Conservation (phyloP, 2,797 vertebrate genomes). For the Siniperca scherzeri region DNA sequence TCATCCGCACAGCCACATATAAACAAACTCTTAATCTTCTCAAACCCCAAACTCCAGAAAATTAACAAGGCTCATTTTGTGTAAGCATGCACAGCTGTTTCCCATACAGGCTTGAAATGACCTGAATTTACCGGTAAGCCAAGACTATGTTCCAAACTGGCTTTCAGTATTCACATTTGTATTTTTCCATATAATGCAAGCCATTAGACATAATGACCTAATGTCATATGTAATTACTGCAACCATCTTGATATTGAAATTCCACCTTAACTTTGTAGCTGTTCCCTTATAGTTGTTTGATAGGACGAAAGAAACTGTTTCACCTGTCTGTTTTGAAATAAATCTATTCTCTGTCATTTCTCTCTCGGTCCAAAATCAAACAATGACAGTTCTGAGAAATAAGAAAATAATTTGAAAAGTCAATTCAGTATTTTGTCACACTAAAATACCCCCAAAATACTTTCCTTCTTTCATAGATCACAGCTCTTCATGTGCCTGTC, state of each 20-base stretch:
- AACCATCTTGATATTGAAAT: slow-evolving; percentile 31
- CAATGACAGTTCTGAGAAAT: slow-evolving; percentile 21
- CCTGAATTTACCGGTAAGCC: slow-evolving; percentile 47
- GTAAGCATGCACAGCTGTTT: slow-evolving; percentile 59
- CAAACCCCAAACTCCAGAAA: slow-evolving; percentile 66
- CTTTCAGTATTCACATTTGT: slow-evolving; percentile 30
- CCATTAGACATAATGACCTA: slow-evolving; percentile 37
- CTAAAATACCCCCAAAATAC: slow-evolving; percentile 14
- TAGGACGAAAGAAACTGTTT: background rate
- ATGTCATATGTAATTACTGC: slow-evolving; percentile 34
- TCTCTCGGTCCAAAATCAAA: slow-evolving; percentile 21
- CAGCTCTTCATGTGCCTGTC: slow-evolving; percentile 17
- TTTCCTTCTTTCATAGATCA: slow-evolving; percentile 24
- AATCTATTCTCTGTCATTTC: slow-evolving; percentile 20
- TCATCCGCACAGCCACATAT: slow-evolving; percentile 54
- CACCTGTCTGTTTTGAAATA: background rate
- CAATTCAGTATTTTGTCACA: slow-evolving; percentile 39
- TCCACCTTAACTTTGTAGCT: background rate
- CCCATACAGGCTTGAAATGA: slow-evolving; percentile 50
- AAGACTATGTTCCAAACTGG: slow-evolving; percentile 28
- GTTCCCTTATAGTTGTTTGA: slow-evolving; percentile 1
- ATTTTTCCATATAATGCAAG: slow-evolving; percentile 24
- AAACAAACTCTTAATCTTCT: slow-evolving; percentile 76
- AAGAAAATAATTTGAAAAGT: slow-evolving; percentile 20
- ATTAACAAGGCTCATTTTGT: slow-evolving; percentile 62